Evolutionary conservation across 2,888 invertebrate genomes (phyloP).

Genomic region (Choreutis nemorana): DNA sequence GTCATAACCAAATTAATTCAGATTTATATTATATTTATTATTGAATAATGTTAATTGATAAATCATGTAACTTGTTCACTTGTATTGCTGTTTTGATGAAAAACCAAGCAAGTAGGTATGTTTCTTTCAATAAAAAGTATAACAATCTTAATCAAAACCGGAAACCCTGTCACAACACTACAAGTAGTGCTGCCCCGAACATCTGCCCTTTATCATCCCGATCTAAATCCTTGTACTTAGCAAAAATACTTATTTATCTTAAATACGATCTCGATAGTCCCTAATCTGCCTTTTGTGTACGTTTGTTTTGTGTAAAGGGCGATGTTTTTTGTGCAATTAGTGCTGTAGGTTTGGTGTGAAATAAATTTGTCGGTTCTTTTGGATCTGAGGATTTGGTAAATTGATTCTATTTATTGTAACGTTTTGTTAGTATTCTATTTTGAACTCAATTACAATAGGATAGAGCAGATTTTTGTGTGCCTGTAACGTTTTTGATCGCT

Average conservation of each 20-base stretch:
- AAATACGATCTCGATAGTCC: slow-evolving; percentile 59
- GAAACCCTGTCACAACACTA: slow-evolving; percentile 27
- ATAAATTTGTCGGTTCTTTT: slow-evolving; percentile 21
- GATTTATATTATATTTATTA: too few relatives aligned
- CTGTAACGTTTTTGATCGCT: too few relatives aligned
- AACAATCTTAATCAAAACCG: too few relatives aligned
- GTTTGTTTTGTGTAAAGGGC: slow-evolving; percentile 46
- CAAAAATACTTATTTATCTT: slow-evolving; percentile 61
- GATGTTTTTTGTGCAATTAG: slow-evolving; percentile 61
- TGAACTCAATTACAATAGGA: too few relatives aligned
- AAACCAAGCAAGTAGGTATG: too few relatives aligned
- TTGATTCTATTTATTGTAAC: slow-evolving; percentile 23
- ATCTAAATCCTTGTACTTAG: slow-evolving; percentile 61
- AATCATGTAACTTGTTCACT: too few relatives aligned
- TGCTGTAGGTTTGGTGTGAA: slow-evolving; percentile 44
- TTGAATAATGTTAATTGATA: too few relatives aligned
- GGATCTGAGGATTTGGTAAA: slow-evolving; percentile 24
- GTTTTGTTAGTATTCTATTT: background rate
- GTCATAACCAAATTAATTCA: too few relatives aligned
- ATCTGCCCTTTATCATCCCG: slow-evolving; percentile 51
- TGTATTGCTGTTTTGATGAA: too few relatives aligned
- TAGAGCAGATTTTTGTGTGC: too few relatives aligned
- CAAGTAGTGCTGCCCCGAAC: slow-evolving; percentile 28
- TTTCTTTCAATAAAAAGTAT: too few relatives aligned
- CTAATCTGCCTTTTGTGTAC: slow-evolving; percentile 57